phyloP scores from a whole-genome alignment of 2,113 vertebrate species.

The Lethenteron reissneri region DNA sequence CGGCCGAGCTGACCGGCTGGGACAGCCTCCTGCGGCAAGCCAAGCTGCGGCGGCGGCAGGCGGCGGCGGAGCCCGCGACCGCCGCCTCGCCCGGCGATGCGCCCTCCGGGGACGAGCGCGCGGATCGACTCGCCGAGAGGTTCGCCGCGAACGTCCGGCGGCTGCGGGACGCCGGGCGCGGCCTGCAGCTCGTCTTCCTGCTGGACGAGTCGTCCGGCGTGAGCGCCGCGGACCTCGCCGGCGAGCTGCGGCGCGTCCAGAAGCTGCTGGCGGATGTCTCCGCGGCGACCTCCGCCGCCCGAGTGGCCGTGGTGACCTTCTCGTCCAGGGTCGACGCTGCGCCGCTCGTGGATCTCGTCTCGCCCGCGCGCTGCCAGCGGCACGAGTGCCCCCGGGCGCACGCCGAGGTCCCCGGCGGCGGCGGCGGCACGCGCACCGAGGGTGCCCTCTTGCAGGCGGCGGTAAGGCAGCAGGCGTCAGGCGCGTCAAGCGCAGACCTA shows the following conservation, averaged over 20 bases:
- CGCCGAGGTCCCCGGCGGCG: constrained; percentile 80
- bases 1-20: no score
- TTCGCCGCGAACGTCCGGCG: constrained; percentile 34
- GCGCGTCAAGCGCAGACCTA: no score
- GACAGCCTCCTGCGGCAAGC: no score
- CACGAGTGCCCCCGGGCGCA: constrained; percentile 86
- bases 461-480: constrained; percentile 30
- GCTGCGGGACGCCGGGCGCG: constrained; percentile 46
- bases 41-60: no score
- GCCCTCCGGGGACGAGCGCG: no score
- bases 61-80: no score
- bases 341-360: constrained; percentile 76
- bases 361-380: constrained; percentile 45
- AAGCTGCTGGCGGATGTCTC: constrained; percentile 95
- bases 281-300: constrained; percentile 58
- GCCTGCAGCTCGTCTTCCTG: constrained; percentile 73
- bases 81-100: no score
- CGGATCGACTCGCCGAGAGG: no score
- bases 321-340: constrained; percentile 78
- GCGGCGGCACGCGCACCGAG: constrained; percentile 55
- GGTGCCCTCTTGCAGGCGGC: constrained; percentile 86
- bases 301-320: constrained; percentile 80
- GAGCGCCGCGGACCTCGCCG: constrained; percentile 62
- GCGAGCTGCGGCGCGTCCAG: constrained; percentile 68
- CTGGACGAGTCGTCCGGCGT: constrained; percentile 94